Percentiles rank a stretch among this genome's conserved stretches.
Evolutionary conservation across 2,797 vertebrate species (phyloP).

Genomic region (Poecilia wingei): DNA sequence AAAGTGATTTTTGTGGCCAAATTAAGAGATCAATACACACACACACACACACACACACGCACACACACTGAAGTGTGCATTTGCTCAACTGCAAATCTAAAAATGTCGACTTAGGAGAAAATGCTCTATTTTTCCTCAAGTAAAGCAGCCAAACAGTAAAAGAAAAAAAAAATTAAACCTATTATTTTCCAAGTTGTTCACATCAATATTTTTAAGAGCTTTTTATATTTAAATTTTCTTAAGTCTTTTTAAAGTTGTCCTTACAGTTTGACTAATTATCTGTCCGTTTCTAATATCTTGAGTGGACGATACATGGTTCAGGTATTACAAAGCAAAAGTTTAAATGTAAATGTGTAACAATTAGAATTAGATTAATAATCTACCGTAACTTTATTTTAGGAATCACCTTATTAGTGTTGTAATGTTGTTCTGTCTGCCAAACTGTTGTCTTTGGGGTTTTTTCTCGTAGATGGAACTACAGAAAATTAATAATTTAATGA

Average conservation of each 20-base stretch:
- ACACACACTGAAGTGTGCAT: background rate
- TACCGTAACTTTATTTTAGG: background rate
- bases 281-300: background rate
- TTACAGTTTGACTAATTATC: background rate
- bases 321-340: background rate
- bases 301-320: background rate
- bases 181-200: background rate
- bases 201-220: background rate
- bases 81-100: background rate
- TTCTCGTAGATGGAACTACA: background rate
- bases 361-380: background rate
- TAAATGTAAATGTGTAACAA: background rate
- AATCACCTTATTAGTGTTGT: background rate
- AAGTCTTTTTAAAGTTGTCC: background rate
- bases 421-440: background rate
- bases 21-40: background rate
- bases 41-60: no score
- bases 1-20: background rate
- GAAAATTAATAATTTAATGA: background rate
- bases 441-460: background rate
- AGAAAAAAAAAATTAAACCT: background rate
- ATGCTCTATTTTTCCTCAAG: background rate
- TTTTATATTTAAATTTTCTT: background rate
- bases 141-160: background rate
- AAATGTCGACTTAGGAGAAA: background rate